Evolutionary conservation across 2,888 invertebrate genomes (phyloP), one percentile per base, ranked within the genome.

Genomic region (Eubasilissa splendida): DNA sequence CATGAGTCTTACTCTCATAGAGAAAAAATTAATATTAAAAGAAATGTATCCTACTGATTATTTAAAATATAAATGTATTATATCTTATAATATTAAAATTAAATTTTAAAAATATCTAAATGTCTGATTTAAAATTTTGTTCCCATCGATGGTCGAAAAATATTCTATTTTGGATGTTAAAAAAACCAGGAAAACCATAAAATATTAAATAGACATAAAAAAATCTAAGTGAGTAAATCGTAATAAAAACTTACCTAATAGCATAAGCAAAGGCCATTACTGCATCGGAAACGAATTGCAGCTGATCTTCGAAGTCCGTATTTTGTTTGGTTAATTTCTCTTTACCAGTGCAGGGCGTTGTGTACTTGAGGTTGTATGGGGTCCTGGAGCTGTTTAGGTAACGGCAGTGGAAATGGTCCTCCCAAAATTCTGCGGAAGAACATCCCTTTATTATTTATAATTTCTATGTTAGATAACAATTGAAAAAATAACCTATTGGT

Each of bases 231-330:
- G 7, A 5, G 42, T 42, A 42, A 42, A 42, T 58, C n/a, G 0
- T 68, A 52, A n/a, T n/a, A 33, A 14, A 50, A n/a, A 2, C 42
- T 91, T 88, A 95, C 95, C 93, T 91, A 85, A 96, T 93, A 65
- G 98, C 97, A 86, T 96, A 94, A 0, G 97, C 98, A 88, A 98
- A 98, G 0, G 98, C 96, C 94, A 98, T 93, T 0, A 98, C 97
- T 31, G 98, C 97, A 87, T 99, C 98, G 54, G 97, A 97, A 53
- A 99, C 98, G 88, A 98, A 99, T 89, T 99, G 98, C 84, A 99
- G 91, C 87, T 98, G 98, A 84, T 96, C 94, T 88, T 99, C 98
- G 85, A 97, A 96, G 85, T 95, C 95, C 0, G 96, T 96, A 86
- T 96, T 95, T 80, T 94, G 92, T 66, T 92, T 91, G 0, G 94